Percentiles rank a stretch among this genome's conserved stretches.
These are phyloP conservation scores for Dicentrarchus labrax DNA, from an alignment of 2,113 vertebrate genomes.

Conservation along the genomic window DNA sequence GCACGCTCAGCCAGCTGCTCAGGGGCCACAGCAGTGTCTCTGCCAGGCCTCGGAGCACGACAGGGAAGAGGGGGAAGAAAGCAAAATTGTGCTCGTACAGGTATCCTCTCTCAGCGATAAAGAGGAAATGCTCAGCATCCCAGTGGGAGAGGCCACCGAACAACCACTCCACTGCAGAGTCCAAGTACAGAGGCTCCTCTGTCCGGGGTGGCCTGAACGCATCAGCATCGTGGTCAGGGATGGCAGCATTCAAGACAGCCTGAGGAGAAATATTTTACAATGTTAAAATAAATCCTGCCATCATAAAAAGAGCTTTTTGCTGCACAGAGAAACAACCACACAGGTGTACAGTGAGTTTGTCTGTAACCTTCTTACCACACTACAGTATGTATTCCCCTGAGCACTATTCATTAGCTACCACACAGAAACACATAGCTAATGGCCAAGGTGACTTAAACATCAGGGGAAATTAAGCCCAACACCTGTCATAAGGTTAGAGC, in stretches of 20 bases:
- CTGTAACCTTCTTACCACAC: neutral
- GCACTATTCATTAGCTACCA: neutral
- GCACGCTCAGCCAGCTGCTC: constrained; percentile 80
- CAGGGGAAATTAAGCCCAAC: neutral
- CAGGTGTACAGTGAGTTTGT: neutral
- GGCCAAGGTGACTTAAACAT: neutral
- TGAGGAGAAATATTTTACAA: constrained; percentile 62
- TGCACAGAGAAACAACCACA: neutral
- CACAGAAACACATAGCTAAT: neutral
- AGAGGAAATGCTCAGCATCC: constrained; percentile 97
- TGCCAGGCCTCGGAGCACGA: constrained; percentile 82
- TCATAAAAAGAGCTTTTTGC: neutral
- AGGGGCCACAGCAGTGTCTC: constrained; percentile 84
- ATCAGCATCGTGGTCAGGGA: constrained; percentile 94
- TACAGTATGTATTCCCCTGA: neutral
- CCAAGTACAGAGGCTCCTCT: constrained; percentile 73
- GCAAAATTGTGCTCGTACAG: constrained; percentile 96
- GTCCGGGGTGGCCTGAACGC: constrained; percentile 92
- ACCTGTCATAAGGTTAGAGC: neutral
- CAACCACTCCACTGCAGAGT: constrained; percentile 85
- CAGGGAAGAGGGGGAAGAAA: constrained; percentile 93
- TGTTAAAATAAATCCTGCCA: constrained; percentile 7
- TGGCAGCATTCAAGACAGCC: constrained; percentile 90
- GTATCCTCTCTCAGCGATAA: constrained; percentile 95
- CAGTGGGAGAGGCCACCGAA: constrained; percentile 92